phyloP scores from a whole-genome alignment of 2,888 invertebrate species.

The Tuberolachnus salignus region DNA sequence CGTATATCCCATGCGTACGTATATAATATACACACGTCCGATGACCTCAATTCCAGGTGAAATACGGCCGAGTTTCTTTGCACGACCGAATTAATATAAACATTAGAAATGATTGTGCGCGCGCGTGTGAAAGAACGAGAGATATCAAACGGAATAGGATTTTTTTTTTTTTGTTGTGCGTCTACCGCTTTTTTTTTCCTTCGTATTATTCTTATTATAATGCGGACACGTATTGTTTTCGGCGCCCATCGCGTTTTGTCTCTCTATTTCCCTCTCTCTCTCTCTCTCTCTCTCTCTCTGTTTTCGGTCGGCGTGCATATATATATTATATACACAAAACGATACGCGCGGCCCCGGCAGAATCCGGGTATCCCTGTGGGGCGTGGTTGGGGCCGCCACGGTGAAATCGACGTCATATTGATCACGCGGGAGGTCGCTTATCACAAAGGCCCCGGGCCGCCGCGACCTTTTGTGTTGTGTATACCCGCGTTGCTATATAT shows the following conservation, averaged over 20 bases:
- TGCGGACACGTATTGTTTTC: conserved; percentile 15
- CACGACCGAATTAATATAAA: conserved; percentile 48
- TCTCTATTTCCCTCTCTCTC: no score
- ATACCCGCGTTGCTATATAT: conserved; percentile 53
- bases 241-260: conserved; percentile 1
- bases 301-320: background rate
- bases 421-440: conserved; percentile 56
- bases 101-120: background rate
- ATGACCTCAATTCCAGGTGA: conserved; percentile 56
- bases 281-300: background rate
- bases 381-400: conserved; percentile 54
- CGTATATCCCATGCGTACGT: background rate
- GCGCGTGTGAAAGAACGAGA: background rate
- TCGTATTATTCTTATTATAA: no score
- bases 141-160: background rate
- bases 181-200: background rate
- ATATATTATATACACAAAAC: background rate
- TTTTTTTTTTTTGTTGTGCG: background rate
- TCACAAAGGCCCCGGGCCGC: conserved; percentile 54
- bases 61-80: conserved; percentile 54
- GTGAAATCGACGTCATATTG: conserved; percentile 55
- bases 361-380: conserved; percentile 52
- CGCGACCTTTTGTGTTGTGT: conserved; percentile 55
- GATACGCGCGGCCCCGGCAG: conserved; percentile 13
- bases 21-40: conserved; percentile 18